These are phyloP conservation scores for Ochropleura plecta DNA, from an alignment of 2,888 invertebrate species.

Conservation along the genomic window DNA sequence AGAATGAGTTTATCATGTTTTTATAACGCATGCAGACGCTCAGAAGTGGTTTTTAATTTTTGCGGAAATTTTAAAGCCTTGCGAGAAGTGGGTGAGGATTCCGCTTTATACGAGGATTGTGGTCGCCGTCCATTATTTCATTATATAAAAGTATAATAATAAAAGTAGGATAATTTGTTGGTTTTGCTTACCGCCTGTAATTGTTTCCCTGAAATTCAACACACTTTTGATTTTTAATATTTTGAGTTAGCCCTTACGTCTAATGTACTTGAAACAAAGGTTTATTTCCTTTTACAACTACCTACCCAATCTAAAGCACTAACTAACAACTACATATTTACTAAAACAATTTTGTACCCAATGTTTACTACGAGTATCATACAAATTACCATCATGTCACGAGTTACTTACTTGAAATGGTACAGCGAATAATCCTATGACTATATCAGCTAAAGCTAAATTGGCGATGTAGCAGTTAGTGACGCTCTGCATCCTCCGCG, in stretches of 20 bases:
- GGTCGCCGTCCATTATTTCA: not conserved
- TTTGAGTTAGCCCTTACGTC: not conserved
- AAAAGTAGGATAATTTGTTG: not conserved
- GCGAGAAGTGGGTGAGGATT: not conserved
- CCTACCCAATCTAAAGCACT: constrained; percentile 7
- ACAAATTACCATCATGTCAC: constrained; percentile 41
- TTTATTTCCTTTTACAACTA: constrained; percentile 3
- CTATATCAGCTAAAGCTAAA: constrained; percentile 96
- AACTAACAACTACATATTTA: constrained; percentile 32
- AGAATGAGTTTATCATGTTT: constrained; percentile 4
- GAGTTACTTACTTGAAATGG: constrained; percentile 92
- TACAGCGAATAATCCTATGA: constrained; percentile 96
- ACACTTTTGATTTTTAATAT: not conserved
- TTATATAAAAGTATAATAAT: not conserved
- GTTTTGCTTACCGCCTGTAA: not conserved
- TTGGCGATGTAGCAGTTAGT: constrained; percentile 97
- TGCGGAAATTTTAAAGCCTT: not conserved
- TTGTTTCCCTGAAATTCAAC: not conserved
- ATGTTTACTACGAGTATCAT: constrained; percentile 29
- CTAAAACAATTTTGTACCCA: constrained; percentile 36
- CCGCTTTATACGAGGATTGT: not conserved
- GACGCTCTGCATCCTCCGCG: constrained; percentile 94
- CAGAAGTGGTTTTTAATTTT: constrained; percentile 11
- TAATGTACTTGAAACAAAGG: constrained; percentile 16
- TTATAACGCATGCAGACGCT: constrained; percentile 10